Evolutionary conservation across 1,140 invertebrate genomes (phyloP).

Genomic region (Pseudomyrmex gracilis): DNA sequence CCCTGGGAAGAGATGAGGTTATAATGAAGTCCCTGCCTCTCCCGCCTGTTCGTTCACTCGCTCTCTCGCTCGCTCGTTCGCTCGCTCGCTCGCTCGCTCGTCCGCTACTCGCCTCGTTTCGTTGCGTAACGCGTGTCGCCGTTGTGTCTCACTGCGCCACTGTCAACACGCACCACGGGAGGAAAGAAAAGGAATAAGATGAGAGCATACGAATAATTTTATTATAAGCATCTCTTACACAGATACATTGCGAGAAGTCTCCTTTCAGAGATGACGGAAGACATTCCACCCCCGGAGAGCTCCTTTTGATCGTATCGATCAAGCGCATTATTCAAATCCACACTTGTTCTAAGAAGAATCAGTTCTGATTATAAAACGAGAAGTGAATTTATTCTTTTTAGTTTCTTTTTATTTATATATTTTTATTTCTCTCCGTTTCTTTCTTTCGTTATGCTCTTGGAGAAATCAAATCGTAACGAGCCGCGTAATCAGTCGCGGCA

Average conservation of each 20-base stretch:
- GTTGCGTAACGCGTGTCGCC: constrained; percentile 67
- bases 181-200: background rate
- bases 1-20: constrained; percentile 75
- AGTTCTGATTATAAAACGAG: background rate
- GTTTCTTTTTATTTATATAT: background rate
- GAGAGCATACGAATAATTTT: background rate
- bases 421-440: no score
- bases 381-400: background rate
- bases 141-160: constrained; percentile 24
- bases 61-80: background rate
- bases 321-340: background rate
- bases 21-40: constrained; percentile 73
- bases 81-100: background rate
- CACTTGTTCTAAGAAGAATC: background rate
- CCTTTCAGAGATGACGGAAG: background rate
- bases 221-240: constrained; percentile 13
- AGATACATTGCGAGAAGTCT: background rate
- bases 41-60: constrained; percentile 25
- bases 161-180: background rate
- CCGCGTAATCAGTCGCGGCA: constrained; percentile 25
- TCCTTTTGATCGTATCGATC: constrained; percentile 16
- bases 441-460: background rate
- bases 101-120: constrained; percentile 31
- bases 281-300: background rate
- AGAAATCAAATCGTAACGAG: constrained; percentile 34